These are phyloP conservation scores for Pollenia amentaria DNA, from an alignment of 2,888 invertebrate species.

Conservation along the genomic window DNA sequence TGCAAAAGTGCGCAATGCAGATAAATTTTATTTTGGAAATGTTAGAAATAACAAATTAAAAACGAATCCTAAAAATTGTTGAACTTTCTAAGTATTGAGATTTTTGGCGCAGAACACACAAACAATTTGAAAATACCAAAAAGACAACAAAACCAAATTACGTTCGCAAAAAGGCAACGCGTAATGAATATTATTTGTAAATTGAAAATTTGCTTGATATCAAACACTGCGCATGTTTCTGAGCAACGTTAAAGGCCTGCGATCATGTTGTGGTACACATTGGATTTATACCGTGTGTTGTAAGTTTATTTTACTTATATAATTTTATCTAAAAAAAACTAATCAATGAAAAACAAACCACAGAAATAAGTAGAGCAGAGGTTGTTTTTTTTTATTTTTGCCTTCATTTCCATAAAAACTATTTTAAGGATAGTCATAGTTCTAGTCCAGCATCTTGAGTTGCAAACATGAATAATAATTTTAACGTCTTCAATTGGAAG, in stretches of 20 bases:
- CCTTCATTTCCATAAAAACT: slow-evolving; percentile 54
- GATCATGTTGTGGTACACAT: neutral
- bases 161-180: slow-evolving; percentile 36
- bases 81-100: slow-evolving; percentile 24
- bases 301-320: neutral
- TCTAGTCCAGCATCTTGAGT: slow-evolving; percentile 39
- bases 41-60: slow-evolving; percentile 22
- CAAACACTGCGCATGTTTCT: neutral
- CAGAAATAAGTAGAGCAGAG: slow-evolving; percentile 62
- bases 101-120: slow-evolving; percentile 35
- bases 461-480: slow-evolving; percentile 69
- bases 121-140: slow-evolving; percentile 14
- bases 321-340: slow-evolving; percentile 59
- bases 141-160: slow-evolving; percentile 30
- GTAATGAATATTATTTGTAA: slow-evolving; percentile 57
- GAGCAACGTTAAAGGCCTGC: neutral
- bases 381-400: slow-evolving; percentile 21
- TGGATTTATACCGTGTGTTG: slow-evolving; percentile 7
- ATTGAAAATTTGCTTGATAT: slow-evolving; percentile 44
- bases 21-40: slow-evolving; percentile 1
- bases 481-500: slow-evolving; percentile 39
- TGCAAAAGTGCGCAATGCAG: neutral
- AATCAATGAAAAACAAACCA: slow-evolving; percentile 60
- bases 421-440: slow-evolving; percentile 66
- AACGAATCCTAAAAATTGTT: slow-evolving; percentile 17